phyloP scores from a whole-genome alignment of 2,113 vertebrate species.

The Chlamydotis undulata region DNA sequence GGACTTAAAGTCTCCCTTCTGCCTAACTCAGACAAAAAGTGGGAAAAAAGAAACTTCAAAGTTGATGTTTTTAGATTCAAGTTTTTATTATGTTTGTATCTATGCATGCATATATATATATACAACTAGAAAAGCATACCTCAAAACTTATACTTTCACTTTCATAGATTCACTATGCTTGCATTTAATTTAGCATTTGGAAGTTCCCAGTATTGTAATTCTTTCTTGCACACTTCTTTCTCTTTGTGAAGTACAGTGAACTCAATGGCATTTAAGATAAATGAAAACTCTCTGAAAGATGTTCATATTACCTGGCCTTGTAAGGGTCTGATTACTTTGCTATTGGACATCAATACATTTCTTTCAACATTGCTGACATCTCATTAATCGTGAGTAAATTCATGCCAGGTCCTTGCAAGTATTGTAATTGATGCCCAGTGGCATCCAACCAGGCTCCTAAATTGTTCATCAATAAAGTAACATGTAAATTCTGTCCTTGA shows the following conservation, averaged over 20 bases:
- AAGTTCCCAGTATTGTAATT: not conserved
- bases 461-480: constrained; percentile 74
- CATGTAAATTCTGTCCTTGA: constrained; percentile 68
- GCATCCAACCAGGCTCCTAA: constrained; percentile 53
- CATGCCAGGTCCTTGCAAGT: constrained; percentile 49
- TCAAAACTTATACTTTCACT: not conserved
- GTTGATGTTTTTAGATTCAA: not conserved
- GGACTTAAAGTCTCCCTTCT: not conserved
- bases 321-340: constrained; percentile 72
- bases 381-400: constrained; percentile 75
- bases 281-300: constrained; percentile 66
- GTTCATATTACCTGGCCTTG: constrained; percentile 66
- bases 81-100: not conserved
- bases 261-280: constrained; percentile 49
- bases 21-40: not conserved
- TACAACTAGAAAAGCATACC: not conserved
- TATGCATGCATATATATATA: not conserved
- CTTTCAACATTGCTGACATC: constrained; percentile 69
- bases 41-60: not conserved
- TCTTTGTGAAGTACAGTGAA: constrained; percentile 19
- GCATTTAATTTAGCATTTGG: not conserved
- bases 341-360: constrained; percentile 77
- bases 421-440: constrained; percentile 67
- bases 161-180: not conserved
- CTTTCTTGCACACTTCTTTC: not conserved